Evolutionary conservation across 2,797 vertebrate genomes (phyloP).

Genomic region (Gambelia wislizenii): DNA sequence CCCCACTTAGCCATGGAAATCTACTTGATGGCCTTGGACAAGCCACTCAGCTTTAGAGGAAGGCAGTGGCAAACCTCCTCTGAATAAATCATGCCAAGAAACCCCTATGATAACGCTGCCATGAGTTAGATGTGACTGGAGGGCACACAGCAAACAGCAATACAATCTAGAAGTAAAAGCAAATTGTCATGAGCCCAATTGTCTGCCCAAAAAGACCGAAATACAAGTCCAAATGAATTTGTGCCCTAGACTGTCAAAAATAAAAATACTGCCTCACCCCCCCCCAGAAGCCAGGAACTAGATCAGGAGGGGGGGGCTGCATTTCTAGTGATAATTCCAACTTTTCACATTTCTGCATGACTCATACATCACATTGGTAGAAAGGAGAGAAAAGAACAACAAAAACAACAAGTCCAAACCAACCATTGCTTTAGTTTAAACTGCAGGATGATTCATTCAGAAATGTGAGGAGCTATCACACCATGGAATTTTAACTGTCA

Average conservation of each 20-base stretch:
- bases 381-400: neutral
- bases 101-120: too few species aligned
- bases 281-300: neutral
- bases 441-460: neutral
- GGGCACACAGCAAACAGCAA: neutral
- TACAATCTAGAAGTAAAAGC: neutral
- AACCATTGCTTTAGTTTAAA: neutral
- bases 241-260: neutral
- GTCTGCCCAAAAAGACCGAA: neutral
- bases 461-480: constrained; percentile 21
- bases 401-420: neutral
- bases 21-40: too few species aligned
- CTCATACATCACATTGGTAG: constrained; percentile 8
- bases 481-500: constrained; percentile 31
- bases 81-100: too few species aligned
- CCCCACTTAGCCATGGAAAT: too few species aligned
- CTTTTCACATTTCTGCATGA: constrained; percentile 18
- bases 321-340: constrained; percentile 10
- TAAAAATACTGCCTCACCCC: neutral
- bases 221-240: neutral
- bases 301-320: neutral
- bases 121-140: too few species aligned
- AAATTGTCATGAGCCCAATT: neutral
- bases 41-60: too few species aligned
- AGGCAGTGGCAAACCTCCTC: too few species aligned